Base-by-base conservation (phyloP, 2,888 invertebrate genomes). In the Stomorhina lunata region DNA sequence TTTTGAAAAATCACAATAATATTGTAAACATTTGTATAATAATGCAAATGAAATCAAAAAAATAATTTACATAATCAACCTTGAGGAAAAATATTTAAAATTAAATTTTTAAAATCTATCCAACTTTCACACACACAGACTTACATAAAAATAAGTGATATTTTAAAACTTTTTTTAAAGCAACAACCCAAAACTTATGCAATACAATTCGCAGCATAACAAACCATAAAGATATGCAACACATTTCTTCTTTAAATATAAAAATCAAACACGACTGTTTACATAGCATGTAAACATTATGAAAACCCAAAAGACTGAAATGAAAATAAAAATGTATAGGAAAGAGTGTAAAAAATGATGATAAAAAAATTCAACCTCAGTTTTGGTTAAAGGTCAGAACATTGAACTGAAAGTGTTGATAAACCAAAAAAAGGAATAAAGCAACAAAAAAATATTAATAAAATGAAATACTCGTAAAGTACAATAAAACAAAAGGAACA, bases 191-290 rank as follows among this genome's bases (percentile, higher is more conserved):
- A n/a, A 59, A 59, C 37, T 37, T 57, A 37, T 37, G 40, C 59
- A 61, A 40, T 15, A 20, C 25, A 61, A 7, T 25, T 25, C 20
- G 20, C 12, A 34, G 20, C 4, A 34, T 34, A 34, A 57, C 12
- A 34, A 20, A 2, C 17, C 59, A 40, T 25, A 25, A 59, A 40
- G 4, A 17, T 59, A 59, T 59, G 59, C 40, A 59, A 37, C 37
- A 22, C 1, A 29, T 57, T 20, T 57, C n/a, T 20, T 25, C 1
- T 25, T 12, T 37, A 37, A 37, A 27, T 12, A 34, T 40, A 59
- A 25, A 59, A 69, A 57, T 55, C 29, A 43, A 4, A 17, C 65
- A 45, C n/a, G 32, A 32, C 40, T 69, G 55, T 57, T 69, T 55
- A 32, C 55, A 69, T 25, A 65, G 17, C 20, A 22, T 32, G 20